Base-by-base conservation (phyloP, 2,888 invertebrate genomes). In the Slavum lentiscoides region DNA sequence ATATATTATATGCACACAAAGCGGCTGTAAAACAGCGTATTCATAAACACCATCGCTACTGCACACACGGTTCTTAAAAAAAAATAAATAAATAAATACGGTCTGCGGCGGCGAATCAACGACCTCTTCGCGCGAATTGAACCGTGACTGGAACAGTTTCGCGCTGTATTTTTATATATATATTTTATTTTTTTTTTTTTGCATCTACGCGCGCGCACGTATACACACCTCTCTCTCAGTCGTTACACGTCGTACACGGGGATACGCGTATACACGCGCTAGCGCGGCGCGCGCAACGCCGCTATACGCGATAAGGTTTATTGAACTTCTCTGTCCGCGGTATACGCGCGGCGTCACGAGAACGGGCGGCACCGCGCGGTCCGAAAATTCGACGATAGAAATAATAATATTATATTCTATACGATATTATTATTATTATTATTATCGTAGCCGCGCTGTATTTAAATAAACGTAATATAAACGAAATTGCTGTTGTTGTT, bases 91-190 rank as follows among this genome's bases (percentile, higher is more conserved):
- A 2, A 30, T 77, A 69, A 77, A 77, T 61, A 61, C 37, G 61
- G 61, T 61, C 55, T 37, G 61, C 69, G 70, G 62, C 30, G 30
- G 30, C 30, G 30, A 80, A 53, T 80, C 77, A 80, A 80, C 77
- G 77, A 80, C 77, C 77, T 80, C 77, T 80, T 70, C 53, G 64
- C 62, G 70, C 64, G 69, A 80, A 80, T 80, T 80, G 77, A 80
- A 80, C 77, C 77, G 77, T 80, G 77, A 80, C 77, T 64, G 77
- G 62, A 80, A 80, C 70, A 70, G 70, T 80, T 80, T 80, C 70
- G 70, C 77, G 64, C 77, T 58, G 77, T 80, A 30, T 30, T 30
- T 30, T 30, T 30, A 30, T 30, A 30, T 30, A 30, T 30, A 30
- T 30, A 30, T 30, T 30, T 30, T 30, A 30, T 30, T 30, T 77